phyloP scores from a whole-genome alignment of 2,113 vertebrate genomes.

The Arizona elegans region DNA sequence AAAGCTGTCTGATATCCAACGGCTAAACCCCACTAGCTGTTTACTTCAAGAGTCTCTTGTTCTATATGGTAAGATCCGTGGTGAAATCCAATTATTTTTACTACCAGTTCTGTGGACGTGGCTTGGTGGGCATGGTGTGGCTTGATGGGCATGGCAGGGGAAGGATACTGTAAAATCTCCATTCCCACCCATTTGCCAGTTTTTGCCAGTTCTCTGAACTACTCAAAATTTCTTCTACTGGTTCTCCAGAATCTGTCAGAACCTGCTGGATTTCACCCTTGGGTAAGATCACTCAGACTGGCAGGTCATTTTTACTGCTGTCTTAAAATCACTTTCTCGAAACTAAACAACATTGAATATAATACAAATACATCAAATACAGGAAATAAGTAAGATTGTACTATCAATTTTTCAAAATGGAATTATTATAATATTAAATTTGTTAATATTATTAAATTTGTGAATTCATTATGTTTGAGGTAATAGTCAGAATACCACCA shows the following conservation, averaged over 20 bases:
- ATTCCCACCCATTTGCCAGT: too few species aligned
- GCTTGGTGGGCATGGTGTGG: too few species aligned
- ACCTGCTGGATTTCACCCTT: too few species aligned
- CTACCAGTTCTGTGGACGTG: too few species aligned
- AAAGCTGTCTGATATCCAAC: background rate
- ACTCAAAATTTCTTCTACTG: too few species aligned
- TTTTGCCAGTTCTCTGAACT: too few species aligned
- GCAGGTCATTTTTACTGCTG: background rate
- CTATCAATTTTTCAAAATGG: background rate
- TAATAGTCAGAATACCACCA: background rate
- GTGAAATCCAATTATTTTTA: too few species aligned
- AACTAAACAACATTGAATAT: background rate
- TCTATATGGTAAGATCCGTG: background rate
- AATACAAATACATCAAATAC: background rate
- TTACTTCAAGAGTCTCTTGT: background rate
- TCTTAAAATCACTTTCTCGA: background rate
- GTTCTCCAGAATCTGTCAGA: too few species aligned
- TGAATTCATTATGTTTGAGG: background rate
- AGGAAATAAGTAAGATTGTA: background rate
- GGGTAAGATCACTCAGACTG: background rate
- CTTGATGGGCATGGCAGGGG: too few species aligned
- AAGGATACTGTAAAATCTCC: too few species aligned
- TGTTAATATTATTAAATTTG: background rate
- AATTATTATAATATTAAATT: background rate
- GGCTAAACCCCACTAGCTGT: background rate